phyloP scores from a whole-genome alignment of 2,888 invertebrate species.

The Scelioninae gen. 1 region DNA sequence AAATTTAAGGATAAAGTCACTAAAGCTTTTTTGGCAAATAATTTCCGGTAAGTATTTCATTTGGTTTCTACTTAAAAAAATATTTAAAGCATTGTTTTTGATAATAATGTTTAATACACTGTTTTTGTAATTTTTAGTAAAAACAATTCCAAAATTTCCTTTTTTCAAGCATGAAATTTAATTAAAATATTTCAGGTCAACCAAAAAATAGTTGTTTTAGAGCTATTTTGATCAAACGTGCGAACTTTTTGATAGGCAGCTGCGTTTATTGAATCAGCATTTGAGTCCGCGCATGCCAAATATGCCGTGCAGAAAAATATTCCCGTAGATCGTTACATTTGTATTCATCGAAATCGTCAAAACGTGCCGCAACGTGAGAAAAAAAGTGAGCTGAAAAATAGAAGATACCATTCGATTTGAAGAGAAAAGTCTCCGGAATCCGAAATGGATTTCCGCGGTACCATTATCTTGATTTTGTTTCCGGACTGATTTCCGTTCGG shows the following conservation, averaged over 20 bases:
- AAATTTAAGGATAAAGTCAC: too few species aligned
- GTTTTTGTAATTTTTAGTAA: too few species aligned
- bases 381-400: constrained; percentile 54
- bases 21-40: too few species aligned
- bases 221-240: neutral
- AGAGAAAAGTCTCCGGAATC: constrained; percentile 61
- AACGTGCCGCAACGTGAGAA: constrained; percentile 60
- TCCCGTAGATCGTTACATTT: constrained; percentile 54
- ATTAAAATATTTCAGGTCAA: too few species aligned
- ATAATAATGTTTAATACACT: too few species aligned
- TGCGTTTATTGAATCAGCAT: constrained; percentile 50
- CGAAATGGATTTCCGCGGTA: constrained; percentile 59
- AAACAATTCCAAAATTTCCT: too few species aligned
- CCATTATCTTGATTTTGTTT: constrained; percentile 68
- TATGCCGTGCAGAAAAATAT: constrained; percentile 36
- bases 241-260: constrained; percentile 21
- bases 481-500: constrained; percentile 54
- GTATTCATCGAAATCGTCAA: constrained; percentile 66
- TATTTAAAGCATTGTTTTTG: too few species aligned
- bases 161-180: too few species aligned
- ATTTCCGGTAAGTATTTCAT: too few species aligned
- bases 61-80: too few species aligned
- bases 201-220: neutral
- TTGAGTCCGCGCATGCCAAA: constrained; percentile 27
- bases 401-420: constrained; percentile 52